Conservation (phyloP, 1,140 invertebrate species). For the Drosophila nannoptera region DNA sequence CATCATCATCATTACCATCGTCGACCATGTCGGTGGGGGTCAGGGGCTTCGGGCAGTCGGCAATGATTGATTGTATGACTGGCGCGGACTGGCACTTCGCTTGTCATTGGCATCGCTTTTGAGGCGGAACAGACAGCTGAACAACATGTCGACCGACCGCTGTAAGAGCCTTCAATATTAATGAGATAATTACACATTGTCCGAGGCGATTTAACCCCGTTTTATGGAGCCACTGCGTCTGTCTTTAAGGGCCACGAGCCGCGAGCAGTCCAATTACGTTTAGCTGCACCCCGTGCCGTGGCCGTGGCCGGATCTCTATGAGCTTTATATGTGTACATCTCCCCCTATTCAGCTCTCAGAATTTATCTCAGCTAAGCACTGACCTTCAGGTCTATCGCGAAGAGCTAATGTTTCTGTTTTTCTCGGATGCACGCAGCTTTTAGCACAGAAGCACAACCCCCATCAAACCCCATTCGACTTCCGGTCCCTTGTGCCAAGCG, state of each 20-base stretch:
- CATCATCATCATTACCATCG: constrained; percentile 2
- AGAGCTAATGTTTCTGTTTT: constrained; percentile 20
- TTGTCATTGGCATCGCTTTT: background rate
- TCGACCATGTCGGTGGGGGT: constrained; percentile 17
- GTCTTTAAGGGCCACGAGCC: too few species aligned
- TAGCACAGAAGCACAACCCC: background rate
- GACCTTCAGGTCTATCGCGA: background rate
- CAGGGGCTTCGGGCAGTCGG: constrained; percentile 49
- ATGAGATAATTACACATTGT: constrained; percentile 25
- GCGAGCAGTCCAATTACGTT: too few species aligned
- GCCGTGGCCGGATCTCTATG: too few species aligned
- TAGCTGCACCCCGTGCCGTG: too few species aligned
- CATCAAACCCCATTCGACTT: background rate
- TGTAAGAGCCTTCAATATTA: constrained; percentile 9
- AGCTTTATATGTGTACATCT: too few species aligned
- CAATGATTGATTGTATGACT: constrained; percentile 51
- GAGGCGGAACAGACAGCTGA: background rate
- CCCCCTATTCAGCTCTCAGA: background rate
- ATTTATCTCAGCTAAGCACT: constrained; percentile 22
- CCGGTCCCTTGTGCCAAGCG: background rate
- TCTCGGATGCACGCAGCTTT: constrained; percentile 2
- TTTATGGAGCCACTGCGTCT: too few species aligned
- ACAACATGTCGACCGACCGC: constrained; percentile 4
- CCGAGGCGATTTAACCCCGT: background rate
- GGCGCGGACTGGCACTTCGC: constrained; percentile 11